A percentile compares a stretch with the other conserved stretches of the same genome.
Evolutionary conservation across 1,140 invertebrate genomes (phyloP).

Genomic region (Neodiprion fabricii): DNA sequence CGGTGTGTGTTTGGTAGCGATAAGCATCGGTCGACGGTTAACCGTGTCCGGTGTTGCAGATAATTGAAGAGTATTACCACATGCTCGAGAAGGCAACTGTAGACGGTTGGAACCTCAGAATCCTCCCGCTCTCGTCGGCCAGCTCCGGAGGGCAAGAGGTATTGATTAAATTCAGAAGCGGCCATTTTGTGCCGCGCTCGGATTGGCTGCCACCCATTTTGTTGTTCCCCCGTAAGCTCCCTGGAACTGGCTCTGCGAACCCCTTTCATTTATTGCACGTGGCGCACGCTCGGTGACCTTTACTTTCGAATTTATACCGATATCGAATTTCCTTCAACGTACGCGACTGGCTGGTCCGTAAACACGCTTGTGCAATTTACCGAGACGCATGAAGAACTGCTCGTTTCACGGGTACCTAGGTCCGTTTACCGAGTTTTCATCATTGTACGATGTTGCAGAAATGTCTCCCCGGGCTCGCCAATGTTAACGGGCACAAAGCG

Average conservation of each 20-base stretch:
- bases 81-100: background rate
- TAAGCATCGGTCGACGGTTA: background rate
- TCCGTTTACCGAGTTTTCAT: background rate
- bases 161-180: conserved; percentile 61
- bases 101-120: conserved; percentile 21
- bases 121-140: conserved; percentile 34
- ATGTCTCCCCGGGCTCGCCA: background rate
- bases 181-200: conserved; percentile 53
- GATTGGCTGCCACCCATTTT: conserved; percentile 61
- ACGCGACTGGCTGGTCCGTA: background rate
- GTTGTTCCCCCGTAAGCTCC: conserved; percentile 37
- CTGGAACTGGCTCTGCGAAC: background rate
- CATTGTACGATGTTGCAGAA: background rate
- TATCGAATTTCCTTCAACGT: background rate
- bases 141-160: conserved; percentile 40
- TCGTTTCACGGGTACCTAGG: background rate
- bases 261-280: background rate
- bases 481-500: background rate
- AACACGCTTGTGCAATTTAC: background rate
- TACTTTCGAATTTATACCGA: background rate
- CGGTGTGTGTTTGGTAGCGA: background rate
- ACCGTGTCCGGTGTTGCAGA: no score
- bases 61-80: background rate
- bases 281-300: conserved; percentile 2
- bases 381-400: background rate